These are phyloP conservation scores for Haliaeetus leucogaster DNA, from an alignment of 2,113 vertebrate genomes.

Conservation along the genomic window DNA sequence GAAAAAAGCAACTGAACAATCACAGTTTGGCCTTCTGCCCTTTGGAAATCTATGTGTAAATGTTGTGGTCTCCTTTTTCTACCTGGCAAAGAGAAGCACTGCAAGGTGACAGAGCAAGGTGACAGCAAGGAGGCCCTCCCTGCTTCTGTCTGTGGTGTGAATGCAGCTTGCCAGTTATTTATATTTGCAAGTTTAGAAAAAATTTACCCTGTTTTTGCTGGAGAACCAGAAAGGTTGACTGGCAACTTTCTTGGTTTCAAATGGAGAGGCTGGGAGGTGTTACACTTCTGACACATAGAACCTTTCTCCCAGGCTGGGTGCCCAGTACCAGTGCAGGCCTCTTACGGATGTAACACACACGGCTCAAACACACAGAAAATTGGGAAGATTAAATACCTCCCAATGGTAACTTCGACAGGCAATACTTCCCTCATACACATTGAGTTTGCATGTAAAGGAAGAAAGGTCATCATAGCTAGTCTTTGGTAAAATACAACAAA, in stretches of 20 bases:
- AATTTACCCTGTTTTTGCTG: background rate
- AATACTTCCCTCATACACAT: background rate
- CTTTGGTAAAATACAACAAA: background rate
- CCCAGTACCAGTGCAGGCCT: background rate
- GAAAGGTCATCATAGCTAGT: background rate
- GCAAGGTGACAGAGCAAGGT: background rate
- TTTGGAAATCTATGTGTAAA: background rate
- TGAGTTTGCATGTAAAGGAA: background rate
- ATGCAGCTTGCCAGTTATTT: background rate
- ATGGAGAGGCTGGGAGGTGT: accelerated
- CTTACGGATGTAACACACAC: background rate
- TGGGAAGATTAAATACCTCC: background rate
- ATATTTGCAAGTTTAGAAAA: background rate
- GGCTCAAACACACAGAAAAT: background rate
- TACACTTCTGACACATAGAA: background rate
- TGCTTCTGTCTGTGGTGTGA: background rate
- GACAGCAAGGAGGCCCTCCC: background rate
- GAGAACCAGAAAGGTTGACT: background rate
- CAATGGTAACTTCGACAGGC: background rate
- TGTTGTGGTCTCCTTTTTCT: background rate
- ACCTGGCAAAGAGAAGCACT: background rate
- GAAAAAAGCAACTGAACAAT: background rate
- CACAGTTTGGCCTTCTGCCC: background rate
- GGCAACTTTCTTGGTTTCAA: background rate
- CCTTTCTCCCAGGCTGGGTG: background rate